phyloP scores from a whole-genome alignment of 2,797 vertebrate genomes.

The Darevskia nairensis region DNA sequence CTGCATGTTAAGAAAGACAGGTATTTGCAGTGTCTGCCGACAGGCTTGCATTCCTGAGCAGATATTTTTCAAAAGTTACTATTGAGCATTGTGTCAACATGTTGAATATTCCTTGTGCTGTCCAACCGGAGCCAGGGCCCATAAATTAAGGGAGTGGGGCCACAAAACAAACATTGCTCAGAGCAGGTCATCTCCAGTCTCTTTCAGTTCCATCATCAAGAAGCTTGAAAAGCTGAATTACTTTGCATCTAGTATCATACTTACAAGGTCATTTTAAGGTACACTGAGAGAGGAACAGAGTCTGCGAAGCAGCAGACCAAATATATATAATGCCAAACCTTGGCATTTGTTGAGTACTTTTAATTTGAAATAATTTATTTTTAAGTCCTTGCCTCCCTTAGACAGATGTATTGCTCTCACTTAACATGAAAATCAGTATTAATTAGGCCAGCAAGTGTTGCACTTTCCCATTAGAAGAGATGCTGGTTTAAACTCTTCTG shows the following conservation, averaged over 20 bases:
- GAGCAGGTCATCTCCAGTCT: neutral
- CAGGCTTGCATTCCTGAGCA: neutral
- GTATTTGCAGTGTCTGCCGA: neutral
- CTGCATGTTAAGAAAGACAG: neutral
- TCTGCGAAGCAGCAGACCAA: neutral
- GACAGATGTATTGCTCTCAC: constrained; percentile 62
- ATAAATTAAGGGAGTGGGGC: neutral
- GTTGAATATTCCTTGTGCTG: neutral
- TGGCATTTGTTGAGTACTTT: constrained; percentile 47
- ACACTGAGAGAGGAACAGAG: too few species aligned
- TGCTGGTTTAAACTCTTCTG: constrained; percentile 50
- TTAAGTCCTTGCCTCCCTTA: constrained; percentile 52
- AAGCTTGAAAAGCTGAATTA: neutral
- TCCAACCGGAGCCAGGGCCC: neutral
- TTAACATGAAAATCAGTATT: constrained; percentile 65
- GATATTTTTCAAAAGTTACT: neutral
- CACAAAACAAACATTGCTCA: neutral
- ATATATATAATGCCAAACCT: neutral
- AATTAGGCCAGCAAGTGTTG: constrained; percentile 61
- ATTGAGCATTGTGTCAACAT: neutral
- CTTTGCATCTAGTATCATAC: neutral
- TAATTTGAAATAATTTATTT: constrained; percentile 61
- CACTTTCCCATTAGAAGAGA: constrained; percentile 51
- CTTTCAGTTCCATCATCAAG: neutral
- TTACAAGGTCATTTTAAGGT: neutral